Evolutionary conservation across 2,888 invertebrate species (phyloP), one percentile per base, ranked within the genome.

Genomic region (Aphidius colemani): DNA sequence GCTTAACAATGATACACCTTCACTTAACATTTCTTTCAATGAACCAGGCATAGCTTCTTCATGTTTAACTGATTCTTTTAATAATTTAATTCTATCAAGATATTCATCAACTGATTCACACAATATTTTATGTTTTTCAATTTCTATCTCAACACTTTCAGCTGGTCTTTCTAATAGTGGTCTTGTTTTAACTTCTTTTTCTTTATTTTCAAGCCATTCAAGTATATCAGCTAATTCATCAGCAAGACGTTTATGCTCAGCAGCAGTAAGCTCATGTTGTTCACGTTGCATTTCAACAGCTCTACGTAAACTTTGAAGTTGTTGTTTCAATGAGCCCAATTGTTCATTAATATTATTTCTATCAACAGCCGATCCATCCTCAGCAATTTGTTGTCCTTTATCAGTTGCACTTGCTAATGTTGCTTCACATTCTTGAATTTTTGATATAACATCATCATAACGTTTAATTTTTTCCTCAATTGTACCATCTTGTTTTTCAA

Each of bases 341-440:
- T 95, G 91, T 77, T 95, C 94, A 2, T 94, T 94, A 7, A 96
- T 90, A 71, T 90, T 90, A 73, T 95, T 95, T 72, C 93, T 87
- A 73, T 96, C 96, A 13, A 92, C 90, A 0, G 93, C 90, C 3
- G 93, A 91, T 50, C 95, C 95, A 83, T 96, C 96, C 0, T 91
- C 90, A 0, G 94, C 94, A 44, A 97, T 96, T 80, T 95, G 94
- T 76, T 94, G 93, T 0, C 96, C 96, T 79, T 96, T 96, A 76
- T 96, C 96, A 10, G 90, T 90, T 0, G 96, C 95, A 6, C 93
- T 89, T 0, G 94, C 92, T 7, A 96, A 83, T 45, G 92, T 85
- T 8, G 95, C 95, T 81, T 96, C 96, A 78, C 93, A 94, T 74
- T 94, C 94, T 83, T 94, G 95, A 60, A 96, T 94, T 77, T 93